phyloP scores from a whole-genome alignment of 2,888 invertebrate genomes.

The Lordiphosa andalusiaca region DNA sequence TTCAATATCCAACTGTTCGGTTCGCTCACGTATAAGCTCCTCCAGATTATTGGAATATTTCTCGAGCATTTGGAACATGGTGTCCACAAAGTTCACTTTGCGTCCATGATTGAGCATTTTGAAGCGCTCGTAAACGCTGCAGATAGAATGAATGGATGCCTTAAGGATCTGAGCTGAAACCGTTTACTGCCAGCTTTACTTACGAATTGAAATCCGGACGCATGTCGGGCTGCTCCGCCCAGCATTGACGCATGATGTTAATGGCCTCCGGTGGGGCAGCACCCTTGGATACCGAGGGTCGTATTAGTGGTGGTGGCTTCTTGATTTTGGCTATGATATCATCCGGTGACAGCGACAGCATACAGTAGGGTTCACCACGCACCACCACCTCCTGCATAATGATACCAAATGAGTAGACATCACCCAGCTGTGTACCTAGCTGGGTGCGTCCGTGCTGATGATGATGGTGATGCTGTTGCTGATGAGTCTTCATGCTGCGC shows the following conservation, averaged over 20 bases:
- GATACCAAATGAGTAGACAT: slow-evolving; percentile 96
- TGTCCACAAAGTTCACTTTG: slow-evolving; percentile 97
- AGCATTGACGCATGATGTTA: slow-evolving; percentile 96
- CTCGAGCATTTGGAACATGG: slow-evolving; percentile 98
- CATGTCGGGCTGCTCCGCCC: slow-evolving; percentile 94
- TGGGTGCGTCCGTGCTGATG: slow-evolving; percentile 83
- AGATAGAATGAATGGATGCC: neutral
- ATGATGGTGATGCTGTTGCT: slow-evolving; percentile 78
- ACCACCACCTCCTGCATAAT: slow-evolving; percentile 97
- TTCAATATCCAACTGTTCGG: slow-evolving; percentile 95
- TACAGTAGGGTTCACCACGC: slow-evolving; percentile 95
- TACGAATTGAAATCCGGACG: slow-evolving; percentile 91
- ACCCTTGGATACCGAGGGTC: slow-evolving; percentile 96
- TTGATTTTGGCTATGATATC: slow-evolving; percentile 93
- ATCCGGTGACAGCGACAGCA: slow-evolving; percentile 92
- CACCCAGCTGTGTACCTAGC: slow-evolving; percentile 91
- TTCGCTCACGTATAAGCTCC: slow-evolving; percentile 94
- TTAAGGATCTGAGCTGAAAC: neutral
- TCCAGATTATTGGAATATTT: slow-evolving; percentile 97
- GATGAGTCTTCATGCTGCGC: slow-evolving; percentile 82
- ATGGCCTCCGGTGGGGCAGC: slow-evolving; percentile 97
- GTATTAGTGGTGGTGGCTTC: slow-evolving; percentile 93
- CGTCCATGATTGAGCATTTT: slow-evolving; percentile 95
- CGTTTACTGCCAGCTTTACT: slow-evolving; percentile 32
- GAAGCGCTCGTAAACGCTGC: slow-evolving; percentile 89